A percentile compares a stretch with the other conserved stretches of the same genome.
These are phyloP conservation scores for Apamea crenata DNA, from an alignment of 2,888 invertebrate genomes.

Conservation along the genomic window DNA sequence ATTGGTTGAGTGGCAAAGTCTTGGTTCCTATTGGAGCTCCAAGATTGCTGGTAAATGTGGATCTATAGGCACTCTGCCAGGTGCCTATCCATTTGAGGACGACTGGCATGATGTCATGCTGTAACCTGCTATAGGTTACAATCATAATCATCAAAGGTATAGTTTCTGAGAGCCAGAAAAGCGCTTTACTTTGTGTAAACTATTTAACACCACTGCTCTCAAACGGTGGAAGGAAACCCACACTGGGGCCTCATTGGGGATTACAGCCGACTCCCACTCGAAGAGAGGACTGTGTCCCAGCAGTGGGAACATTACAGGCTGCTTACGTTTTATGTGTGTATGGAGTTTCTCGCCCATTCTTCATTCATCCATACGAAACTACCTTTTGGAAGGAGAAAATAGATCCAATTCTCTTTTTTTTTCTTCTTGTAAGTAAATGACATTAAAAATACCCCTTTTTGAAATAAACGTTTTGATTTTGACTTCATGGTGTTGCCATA, in stretches of 20 bases:
- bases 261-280: neutral
- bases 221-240: neutral
- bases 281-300: neutral
- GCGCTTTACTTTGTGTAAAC: neutral
- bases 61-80: too few relatives aligned
- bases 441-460: neutral
- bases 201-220: neutral
- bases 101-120: neutral
- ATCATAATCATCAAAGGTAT: neutral
- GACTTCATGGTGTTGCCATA: neutral
- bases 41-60: neutral
- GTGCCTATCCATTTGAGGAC: neutral
- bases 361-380: neutral
- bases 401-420: neutral
- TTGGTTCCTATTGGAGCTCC: neutral
- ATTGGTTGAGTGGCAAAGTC: neutral
- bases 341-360: neutral
- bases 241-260: neutral
- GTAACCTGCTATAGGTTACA: neutral
- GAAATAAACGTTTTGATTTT: neutral
- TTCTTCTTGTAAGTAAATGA: too few relatives aligned
- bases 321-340: neutral
- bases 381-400: neutral
- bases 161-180: neutral
- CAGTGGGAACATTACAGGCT: neutral